phyloP scores from a whole-genome alignment of 1,140 invertebrate genomes.

The Ridgeia piscesae region DNA sequence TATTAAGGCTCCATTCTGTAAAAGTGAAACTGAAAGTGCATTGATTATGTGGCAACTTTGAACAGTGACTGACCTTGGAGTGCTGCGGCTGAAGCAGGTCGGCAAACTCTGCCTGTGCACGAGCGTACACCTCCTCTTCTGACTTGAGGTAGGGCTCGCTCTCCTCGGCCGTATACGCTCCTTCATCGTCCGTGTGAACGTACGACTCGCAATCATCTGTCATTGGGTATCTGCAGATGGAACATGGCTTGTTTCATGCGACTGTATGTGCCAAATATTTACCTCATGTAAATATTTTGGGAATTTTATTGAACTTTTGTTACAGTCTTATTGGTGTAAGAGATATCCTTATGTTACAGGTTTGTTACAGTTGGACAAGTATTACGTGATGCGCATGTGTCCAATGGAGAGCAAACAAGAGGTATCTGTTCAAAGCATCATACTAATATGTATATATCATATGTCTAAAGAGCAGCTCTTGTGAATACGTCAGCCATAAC shows the following conservation, averaged over 20 bases:
- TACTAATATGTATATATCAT: no score
- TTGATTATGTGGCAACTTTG: background rate
- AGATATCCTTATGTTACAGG: background rate
- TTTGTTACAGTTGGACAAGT: background rate
- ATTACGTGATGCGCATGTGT: background rate
- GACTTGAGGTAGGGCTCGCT: slow-evolving; percentile 39
- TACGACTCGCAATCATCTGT: slow-evolving; percentile 36
- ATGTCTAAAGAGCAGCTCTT: no score
- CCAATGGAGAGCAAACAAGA: background rate
- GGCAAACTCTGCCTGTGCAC: slow-evolving; percentile 57
- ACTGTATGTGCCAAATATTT: background rate
- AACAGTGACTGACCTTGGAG: slow-evolving; percentile 44
- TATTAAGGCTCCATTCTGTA: no score
- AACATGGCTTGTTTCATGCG: background rate
- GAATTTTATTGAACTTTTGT: background rate
- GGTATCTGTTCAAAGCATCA: background rate
- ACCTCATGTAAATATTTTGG: background rate
- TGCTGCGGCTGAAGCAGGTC: slow-evolving; percentile 44
- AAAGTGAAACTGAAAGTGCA: background rate
- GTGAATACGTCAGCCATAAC: no score
- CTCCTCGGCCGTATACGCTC: background rate
- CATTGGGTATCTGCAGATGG: slow-evolving; percentile 12
- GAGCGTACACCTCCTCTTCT: slow-evolving; percentile 42
- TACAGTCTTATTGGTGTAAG: background rate
- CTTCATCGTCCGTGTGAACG: slow-evolving; percentile 15